These are phyloP conservation scores for Schizotus pectinicornis DNA, from an alignment of 2,888 invertebrate species.

Conservation along the genomic window DNA sequence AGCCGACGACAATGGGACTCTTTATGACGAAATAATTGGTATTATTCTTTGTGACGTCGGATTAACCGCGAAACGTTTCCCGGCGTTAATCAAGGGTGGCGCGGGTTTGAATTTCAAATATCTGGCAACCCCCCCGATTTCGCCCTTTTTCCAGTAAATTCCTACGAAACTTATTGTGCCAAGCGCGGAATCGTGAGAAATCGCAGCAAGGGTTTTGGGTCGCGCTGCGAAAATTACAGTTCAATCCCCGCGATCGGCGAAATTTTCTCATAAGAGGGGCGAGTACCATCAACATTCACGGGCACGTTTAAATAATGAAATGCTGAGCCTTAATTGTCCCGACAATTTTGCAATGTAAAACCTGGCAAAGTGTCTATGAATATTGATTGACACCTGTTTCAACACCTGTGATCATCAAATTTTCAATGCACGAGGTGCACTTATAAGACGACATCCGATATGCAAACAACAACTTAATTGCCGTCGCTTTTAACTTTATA, in stretches of 20 bases:
- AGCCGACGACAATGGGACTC: background rate
- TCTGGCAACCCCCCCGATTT: slow-evolving; percentile 24
- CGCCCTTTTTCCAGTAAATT: slow-evolving; percentile 17
- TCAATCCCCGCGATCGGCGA: slow-evolving; percentile 11
- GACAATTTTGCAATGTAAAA: slow-evolving; percentile 28
- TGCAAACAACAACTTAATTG: slow-evolving; percentile 22
- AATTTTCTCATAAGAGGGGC: slow-evolving; percentile 22
- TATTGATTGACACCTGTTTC: slow-evolving; percentile 50
- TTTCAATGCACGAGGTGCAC: slow-evolving; percentile 35
- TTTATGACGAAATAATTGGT: background rate
- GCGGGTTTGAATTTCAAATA: slow-evolving; percentile 26
- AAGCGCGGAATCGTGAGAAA: slow-evolving; percentile 47
- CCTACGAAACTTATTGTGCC: slow-evolving; percentile 5
- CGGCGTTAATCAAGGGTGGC: background rate
- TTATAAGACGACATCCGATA: slow-evolving; percentile 19
- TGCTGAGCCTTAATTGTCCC: slow-evolving; percentile 20
- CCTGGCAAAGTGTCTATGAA: slow-evolving; percentile 35
- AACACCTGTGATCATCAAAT: slow-evolving; percentile 47
- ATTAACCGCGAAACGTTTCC: background rate
- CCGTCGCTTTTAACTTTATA: slow-evolving; percentile 1
- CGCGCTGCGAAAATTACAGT: slow-evolving; percentile 25
- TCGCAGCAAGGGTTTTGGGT: slow-evolving; percentile 42
- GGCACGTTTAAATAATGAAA: slow-evolving; percentile 23
- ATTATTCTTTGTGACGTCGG: background rate
- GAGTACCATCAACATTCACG: slow-evolving; percentile 22